A percentile compares a stretch with the other conserved stretches of the same genome.
Conservation (phyloP, 2,888 invertebrate genomes). For the Ennomos fuscantarius region DNA sequence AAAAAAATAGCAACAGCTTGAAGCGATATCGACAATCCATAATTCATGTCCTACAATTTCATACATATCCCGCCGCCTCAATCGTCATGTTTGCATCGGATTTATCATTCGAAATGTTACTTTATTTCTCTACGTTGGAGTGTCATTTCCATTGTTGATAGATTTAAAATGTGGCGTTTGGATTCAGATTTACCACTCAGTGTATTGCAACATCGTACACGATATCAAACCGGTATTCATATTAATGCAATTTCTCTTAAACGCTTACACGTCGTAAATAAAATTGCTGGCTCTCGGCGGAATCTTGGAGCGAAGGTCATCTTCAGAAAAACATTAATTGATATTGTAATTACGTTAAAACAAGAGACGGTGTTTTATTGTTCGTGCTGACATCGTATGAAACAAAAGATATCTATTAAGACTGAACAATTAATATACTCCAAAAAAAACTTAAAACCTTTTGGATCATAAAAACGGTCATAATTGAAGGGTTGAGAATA, state of each 20-base stretch:
- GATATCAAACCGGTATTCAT: slow-evolving; percentile 84
- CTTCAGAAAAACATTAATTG: slow-evolving; percentile 73
- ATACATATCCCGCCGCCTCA: slow-evolving; percentile 67
- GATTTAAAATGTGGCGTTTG: slow-evolving; percentile 53
- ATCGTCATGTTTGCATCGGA: slow-evolving; percentile 54
- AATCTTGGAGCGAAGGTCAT: slow-evolving; percentile 65
- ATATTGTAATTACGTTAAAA: slow-evolving; percentile 61
- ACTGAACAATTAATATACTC: too few relatives aligned
- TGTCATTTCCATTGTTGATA: slow-evolving; percentile 48
- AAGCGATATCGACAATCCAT: slow-evolving; percentile 85
- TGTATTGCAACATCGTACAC: slow-evolving; percentile 83
- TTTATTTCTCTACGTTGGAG: slow-evolving; percentile 53
- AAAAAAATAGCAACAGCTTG: slow-evolving; percentile 84
- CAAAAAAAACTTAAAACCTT: too few relatives aligned
- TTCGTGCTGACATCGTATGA: slow-evolving; percentile 40
- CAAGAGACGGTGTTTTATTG: slow-evolving; percentile 47
- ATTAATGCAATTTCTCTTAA: slow-evolving; percentile 86
- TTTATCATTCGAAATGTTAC: slow-evolving; percentile 58
- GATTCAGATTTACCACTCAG: slow-evolving; percentile 56
- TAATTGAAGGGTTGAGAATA: too few relatives aligned
- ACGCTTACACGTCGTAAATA: slow-evolving; percentile 85
- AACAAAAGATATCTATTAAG: too few relatives aligned
- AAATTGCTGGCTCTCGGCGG: slow-evolving; percentile 78
- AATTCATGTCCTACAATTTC: slow-evolving; percentile 85
- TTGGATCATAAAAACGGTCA: too few relatives aligned